Evolutionary conservation across 2,797 vertebrate species (phyloP).

Genomic region (Tinamus major): DNA sequence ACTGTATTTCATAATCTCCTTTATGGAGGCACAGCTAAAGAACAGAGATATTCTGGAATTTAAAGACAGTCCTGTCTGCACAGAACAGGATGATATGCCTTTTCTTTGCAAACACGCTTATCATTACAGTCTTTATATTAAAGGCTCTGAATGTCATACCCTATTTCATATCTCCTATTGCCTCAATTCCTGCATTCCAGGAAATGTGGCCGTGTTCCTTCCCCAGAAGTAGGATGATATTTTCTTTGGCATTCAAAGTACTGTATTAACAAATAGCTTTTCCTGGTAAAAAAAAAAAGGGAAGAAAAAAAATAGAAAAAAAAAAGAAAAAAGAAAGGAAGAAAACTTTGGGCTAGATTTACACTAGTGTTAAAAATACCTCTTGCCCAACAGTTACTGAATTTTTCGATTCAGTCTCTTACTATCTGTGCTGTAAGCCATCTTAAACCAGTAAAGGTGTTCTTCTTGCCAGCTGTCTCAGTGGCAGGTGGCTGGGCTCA

Average conservation of each 20-base stretch:
- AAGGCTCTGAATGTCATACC: neutral
- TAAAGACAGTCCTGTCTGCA: neutral
- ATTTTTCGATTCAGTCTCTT: neutral
- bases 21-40: neutral
- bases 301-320: too few relatives aligned
- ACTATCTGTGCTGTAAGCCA: neutral
- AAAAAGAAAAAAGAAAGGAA: too few relatives aligned
- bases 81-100: neutral
- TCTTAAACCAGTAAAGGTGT: neutral
- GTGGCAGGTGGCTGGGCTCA: neutral
- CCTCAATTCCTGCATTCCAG: neutral
- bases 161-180: neutral
- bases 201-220: neutral
- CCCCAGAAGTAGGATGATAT: neutral
- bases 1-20: neutral
- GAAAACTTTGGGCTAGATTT: neutral
- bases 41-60: neutral
- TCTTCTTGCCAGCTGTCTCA: rapidly evolving
- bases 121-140: neutral
- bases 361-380: neutral
- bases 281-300: neutral
- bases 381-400: neutral
- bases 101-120: neutral
- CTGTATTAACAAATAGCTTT: neutral
- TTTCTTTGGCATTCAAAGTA: neutral